Conservation (phyloP, 2,113 vertebrate species). For the Takifugu bimaculatus region DNA sequence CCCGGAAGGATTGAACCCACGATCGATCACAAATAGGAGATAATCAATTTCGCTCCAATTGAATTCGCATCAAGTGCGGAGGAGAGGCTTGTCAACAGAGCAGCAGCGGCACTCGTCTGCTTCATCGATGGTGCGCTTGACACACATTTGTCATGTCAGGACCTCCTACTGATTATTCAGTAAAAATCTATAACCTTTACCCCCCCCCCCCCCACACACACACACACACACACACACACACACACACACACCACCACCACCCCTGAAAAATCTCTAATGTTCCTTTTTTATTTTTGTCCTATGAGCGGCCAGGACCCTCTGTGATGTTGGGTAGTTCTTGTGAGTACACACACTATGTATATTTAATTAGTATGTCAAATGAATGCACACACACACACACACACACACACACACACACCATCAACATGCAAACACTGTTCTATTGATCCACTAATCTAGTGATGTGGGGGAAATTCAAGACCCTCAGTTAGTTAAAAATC, state of each 20-base stretch:
- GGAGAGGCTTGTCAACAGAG: slow-evolving; percentile 43
- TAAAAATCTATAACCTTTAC: slow-evolving; percentile 41
- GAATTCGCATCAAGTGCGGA: slow-evolving; percentile 57
- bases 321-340: slow-evolving; percentile 33
- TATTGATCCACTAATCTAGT: slow-evolving; percentile 62
- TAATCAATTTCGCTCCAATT: slow-evolving; percentile 64
- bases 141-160: slow-evolving; percentile 64
- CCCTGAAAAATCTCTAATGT: slow-evolving; percentile 40
- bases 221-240: too few species aligned
- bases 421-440: slow-evolving; percentile 35
- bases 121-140: slow-evolving; percentile 45
- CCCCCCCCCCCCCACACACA: slow-evolving; percentile 12
- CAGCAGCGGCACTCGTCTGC: slow-evolving; percentile 27
- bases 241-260: background rate
- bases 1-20: slow-evolving; percentile 38
- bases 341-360: slow-evolving; percentile 31
- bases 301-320: slow-evolving; percentile 11
- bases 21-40: slow-evolving; percentile 60
- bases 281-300: slow-evolving; percentile 27
- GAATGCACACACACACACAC: slow-evolving; percentile 16
- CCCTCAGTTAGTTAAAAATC: slow-evolving; percentile 63
- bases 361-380: background rate
- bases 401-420: slow-evolving; percentile 10
- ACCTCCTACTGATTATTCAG: slow-evolving; percentile 50
- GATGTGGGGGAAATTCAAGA: slow-evolving; percentile 45